Conservation (phyloP, 2,888 invertebrate genomes). For the Mythimna lalbum region DNA sequence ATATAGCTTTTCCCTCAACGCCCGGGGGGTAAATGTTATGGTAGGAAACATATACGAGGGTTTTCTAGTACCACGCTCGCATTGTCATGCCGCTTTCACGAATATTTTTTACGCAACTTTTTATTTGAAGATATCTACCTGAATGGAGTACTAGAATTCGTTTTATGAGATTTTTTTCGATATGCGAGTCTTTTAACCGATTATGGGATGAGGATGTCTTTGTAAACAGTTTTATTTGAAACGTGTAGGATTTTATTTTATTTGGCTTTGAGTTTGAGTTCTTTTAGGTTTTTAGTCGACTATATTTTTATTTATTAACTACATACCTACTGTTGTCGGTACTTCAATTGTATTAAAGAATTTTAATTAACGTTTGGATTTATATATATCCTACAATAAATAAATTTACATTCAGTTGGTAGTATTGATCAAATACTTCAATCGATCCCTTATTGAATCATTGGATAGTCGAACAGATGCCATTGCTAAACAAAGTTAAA, state of each 20-base stretch:
- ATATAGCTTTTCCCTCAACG: constrained; percentile 88
- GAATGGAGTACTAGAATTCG: constrained; percentile 89
- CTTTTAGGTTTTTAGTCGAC: neutral
- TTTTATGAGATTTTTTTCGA: constrained; percentile 87
- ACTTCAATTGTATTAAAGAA: neutral
- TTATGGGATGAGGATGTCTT: constrained; percentile 81
- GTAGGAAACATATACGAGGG: constrained; percentile 90
- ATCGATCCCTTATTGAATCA: neutral
- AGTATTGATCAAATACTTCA: neutral
- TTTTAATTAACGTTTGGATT: neutral
- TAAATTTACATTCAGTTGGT: neutral
- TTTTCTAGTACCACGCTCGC: constrained; percentile 84
- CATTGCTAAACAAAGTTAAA: constrained; percentile 1
- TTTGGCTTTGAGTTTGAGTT: constrained; percentile 16
- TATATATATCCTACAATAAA: no score
- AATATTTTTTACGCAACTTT: constrained; percentile 88
- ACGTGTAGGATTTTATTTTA: constrained; percentile 53
- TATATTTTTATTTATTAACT: neutral
- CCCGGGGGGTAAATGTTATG: constrained; percentile 91
- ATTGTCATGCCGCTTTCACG: constrained; percentile 83
- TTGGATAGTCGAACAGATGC: neutral
- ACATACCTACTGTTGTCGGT: no score
- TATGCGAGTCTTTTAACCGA: constrained; percentile 80
- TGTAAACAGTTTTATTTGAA: constrained; percentile 55
- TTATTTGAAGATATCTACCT: constrained; percentile 88